A percentile compares a stretch with the other conserved stretches of the same genome.
Evolutionary conservation across 1,140 invertebrate species (phyloP).

Genomic region (Dreissena rostriformis): DNA sequence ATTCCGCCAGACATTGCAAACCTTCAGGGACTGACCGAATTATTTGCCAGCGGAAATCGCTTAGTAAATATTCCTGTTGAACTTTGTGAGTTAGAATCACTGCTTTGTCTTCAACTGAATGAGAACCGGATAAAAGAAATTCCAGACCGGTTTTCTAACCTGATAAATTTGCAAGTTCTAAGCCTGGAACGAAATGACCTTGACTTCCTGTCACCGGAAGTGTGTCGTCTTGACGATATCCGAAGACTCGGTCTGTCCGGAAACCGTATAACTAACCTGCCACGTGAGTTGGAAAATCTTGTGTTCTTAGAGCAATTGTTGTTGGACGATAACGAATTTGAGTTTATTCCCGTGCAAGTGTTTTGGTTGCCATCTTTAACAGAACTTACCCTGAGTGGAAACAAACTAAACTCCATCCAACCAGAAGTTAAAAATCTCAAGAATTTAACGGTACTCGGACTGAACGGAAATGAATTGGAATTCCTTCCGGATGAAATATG

Average conservation of each 20-base stretch:
- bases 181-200: constrained; percentile 75
- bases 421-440: constrained; percentile 72
- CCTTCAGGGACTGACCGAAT: constrained; percentile 67
- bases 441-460: constrained; percentile 72
- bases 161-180: constrained; percentile 68
- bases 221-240: constrained; percentile 75
- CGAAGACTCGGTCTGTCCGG: constrained; percentile 75
- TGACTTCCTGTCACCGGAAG: constrained; percentile 73
- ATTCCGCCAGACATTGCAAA: constrained; percentile 70
- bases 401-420: constrained; percentile 70
- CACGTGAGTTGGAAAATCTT: constrained; percentile 76
- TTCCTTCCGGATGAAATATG: constrained; percentile 73
- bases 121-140: constrained; percentile 71
- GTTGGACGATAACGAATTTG: constrained; percentile 79
- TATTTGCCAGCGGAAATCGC: constrained; percentile 71
- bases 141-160: constrained; percentile 63
- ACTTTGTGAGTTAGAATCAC: constrained; percentile 66
- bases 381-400: constrained; percentile 75
- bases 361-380: constrained; percentile 73
- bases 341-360: constrained; percentile 78
- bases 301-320: constrained; percentile 72
- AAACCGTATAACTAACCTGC: constrained; percentile 77
- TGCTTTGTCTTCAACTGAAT: constrained; percentile 70
- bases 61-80: constrained; percentile 66
- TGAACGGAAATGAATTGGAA: constrained; percentile 75